These are phyloP conservation scores for Notodonta ziczac DNA, from an alignment of 2,888 invertebrate species.

Conservation along the genomic window DNA sequence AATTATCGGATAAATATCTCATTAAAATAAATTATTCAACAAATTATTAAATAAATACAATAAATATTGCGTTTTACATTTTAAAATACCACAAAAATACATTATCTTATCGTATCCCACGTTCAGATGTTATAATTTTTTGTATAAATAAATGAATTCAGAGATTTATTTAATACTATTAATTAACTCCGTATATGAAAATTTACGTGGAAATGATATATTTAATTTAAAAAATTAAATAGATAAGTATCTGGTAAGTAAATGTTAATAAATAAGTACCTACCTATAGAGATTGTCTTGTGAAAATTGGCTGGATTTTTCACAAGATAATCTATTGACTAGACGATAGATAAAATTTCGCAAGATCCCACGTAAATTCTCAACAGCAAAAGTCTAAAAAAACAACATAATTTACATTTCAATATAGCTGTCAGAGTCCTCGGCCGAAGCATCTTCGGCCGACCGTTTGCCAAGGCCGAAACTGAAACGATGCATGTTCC, in stretches of 20 bases:
- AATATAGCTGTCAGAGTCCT: constrained; percentile 60
- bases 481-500: constrained; percentile 78
- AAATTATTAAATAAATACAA: constrained; percentile 5
- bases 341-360: neutral
- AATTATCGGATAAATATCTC: constrained; percentile 20
- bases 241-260: neutral
- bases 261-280: constrained; percentile 1
- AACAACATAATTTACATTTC: constrained; percentile 59
- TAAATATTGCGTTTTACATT: constrained; percentile 8
- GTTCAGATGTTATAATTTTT: constrained; percentile 30
- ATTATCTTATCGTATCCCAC: constrained; percentile 29
- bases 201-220: constrained; percentile 35
- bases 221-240: constrained; percentile 10
- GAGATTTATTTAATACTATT: constrained; percentile 45
- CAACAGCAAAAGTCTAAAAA: constrained; percentile 33
- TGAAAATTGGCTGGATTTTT: constrained; percentile 72
- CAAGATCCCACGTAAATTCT: constrained; percentile 47
- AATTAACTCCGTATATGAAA: constrained; percentile 39
- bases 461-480: constrained; percentile 85
- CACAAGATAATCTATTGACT: constrained; percentile 53
- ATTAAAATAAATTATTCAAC: constrained; percentile 2
- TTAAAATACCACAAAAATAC: constrained; percentile 44
- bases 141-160: constrained; percentile 43
- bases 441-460: constrained; percentile 52
- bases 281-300: constrained; percentile 45